These are phyloP conservation scores for Myotis davidii DNA, from an alignment of 2,113 vertebrate species.

Conservation along the genomic window DNA sequence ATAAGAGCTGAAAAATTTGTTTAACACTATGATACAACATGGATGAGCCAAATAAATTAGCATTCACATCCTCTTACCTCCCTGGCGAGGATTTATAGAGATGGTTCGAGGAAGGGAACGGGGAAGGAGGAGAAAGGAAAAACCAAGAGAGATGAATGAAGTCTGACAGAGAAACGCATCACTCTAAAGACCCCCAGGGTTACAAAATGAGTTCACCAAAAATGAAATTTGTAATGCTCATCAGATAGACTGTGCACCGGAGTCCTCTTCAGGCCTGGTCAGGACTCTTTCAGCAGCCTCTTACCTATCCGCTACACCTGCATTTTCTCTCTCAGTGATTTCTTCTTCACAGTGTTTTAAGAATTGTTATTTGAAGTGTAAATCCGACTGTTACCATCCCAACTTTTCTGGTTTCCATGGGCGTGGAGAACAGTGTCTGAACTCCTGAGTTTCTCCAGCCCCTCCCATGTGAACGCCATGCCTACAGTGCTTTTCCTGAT, in stretches of 20 bases:
- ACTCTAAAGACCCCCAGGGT: background rate
- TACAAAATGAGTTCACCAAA: background rate
- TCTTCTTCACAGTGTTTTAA: constrained; percentile 28
- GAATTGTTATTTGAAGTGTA: constrained; percentile 25
- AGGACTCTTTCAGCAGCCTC: constrained; percentile 13
- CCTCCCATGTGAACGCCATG: accelerated
- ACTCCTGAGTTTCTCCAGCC: background rate
- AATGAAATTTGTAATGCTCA: constrained; percentile 40
- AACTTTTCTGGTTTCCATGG: background rate
- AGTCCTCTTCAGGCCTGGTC: background rate
- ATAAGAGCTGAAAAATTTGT: constrained; percentile 20
- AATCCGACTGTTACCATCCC: background rate
- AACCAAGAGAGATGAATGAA: background rate
- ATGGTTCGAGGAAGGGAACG: background rate
- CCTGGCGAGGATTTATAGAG: background rate
- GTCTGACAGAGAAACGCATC: background rate
- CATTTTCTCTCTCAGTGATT: background rate
- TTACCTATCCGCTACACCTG: constrained; percentile 6
- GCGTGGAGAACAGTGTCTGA: background rate
- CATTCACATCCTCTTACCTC: background rate
- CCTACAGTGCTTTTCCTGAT: background rate
- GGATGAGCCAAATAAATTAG: background rate
- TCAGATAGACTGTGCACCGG: background rate
- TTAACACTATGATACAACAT: constrained; percentile 6
- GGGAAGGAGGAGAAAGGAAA: background rate